Conservation (phyloP, 2,113 vertebrate species). For the Ptilonorhynchus violaceus region DNA sequence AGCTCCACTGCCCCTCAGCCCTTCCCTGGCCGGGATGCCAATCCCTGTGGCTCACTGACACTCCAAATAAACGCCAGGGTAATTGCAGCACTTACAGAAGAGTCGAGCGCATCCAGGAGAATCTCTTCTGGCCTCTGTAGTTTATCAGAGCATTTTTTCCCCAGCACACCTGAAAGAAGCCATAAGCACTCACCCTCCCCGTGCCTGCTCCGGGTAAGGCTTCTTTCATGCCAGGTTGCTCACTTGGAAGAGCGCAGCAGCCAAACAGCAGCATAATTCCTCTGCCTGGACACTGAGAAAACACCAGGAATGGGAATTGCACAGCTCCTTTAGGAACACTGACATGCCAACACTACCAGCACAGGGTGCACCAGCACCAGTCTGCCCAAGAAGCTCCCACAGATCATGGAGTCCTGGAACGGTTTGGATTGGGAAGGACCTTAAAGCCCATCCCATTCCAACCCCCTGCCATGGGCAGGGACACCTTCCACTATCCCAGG, state of each 20-base stretch:
- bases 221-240: background rate
- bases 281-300: background rate
- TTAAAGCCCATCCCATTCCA: background rate
- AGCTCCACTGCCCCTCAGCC: background rate
- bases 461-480: background rate
- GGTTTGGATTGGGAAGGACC: background rate
- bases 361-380: background rate
- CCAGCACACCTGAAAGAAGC: background rate
- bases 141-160: background rate
- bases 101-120: background rate
- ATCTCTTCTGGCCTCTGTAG: background rate
- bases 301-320: accelerated
- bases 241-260: background rate
- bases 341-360: accelerated
- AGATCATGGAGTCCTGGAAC: background rate
- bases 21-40: background rate
- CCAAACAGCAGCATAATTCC: background rate
- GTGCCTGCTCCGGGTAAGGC: accelerated
- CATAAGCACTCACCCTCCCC: background rate
- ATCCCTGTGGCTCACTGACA: background rate
- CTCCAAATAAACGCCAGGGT: background rate
- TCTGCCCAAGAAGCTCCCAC: background rate
- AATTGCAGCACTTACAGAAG: background rate
- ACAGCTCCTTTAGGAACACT: background rate
- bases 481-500: background rate